These are phyloP conservation scores for Protophormia terraenovae DNA, from an alignment of 2,888 invertebrate species.

Conservation along the genomic window DNA sequence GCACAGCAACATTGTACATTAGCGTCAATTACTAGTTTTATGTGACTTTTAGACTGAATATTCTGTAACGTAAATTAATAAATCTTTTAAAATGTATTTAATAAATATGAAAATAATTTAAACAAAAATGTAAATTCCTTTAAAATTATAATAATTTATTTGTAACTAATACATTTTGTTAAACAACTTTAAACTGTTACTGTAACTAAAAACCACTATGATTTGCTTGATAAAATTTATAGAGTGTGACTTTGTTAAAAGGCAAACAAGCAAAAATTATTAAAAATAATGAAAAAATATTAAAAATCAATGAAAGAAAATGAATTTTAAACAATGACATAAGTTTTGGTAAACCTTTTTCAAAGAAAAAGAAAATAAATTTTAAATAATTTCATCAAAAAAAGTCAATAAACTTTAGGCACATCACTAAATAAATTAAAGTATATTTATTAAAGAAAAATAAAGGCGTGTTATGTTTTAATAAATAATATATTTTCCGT, in stretches of 20 bases:
- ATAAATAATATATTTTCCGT: not conserved
- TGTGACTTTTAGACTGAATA: too few species aligned
- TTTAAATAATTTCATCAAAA: not conserved
- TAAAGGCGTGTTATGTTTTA: slow-evolving; percentile 12
- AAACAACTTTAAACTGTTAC: not conserved
- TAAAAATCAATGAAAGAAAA: not conserved
- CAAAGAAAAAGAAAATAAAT: not conserved
- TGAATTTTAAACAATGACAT: slow-evolving; percentile 7
- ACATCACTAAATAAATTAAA: not conserved
- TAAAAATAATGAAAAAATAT: not conserved
- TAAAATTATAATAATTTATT: too few species aligned
- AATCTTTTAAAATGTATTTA: too few species aligned
- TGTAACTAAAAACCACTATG: not conserved
- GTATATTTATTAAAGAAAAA: not conserved
- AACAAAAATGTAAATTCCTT: not conserved
- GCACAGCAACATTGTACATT: too few species aligned
- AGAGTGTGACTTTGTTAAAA: slow-evolving; percentile 53
- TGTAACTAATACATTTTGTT: not conserved
- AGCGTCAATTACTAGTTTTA: too few species aligned
- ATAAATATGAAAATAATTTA: too few species aligned
- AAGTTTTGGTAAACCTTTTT: not conserved
- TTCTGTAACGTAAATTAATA: too few species aligned
- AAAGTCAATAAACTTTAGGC: slow-evolving; percentile 21
- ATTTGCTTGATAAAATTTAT: slow-evolving; percentile 42
- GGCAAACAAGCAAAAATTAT: not conserved